These are phyloP conservation scores for Onychorhynchus coronatus DNA, from an alignment of 2,113 vertebrate genomes.

Conservation along the genomic window DNA sequence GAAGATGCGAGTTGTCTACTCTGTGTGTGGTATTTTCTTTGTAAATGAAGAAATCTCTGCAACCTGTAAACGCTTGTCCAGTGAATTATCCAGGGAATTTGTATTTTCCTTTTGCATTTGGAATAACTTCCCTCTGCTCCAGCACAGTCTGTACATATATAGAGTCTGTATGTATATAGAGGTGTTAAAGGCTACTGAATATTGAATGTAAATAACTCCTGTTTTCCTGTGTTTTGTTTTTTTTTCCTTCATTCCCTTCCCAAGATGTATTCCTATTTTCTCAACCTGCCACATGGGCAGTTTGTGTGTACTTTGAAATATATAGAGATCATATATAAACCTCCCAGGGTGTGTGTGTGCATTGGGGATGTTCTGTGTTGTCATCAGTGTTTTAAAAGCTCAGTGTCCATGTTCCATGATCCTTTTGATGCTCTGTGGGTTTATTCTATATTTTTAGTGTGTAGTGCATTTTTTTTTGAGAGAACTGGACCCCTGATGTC, in stretches of 20 bases:
- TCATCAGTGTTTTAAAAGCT: not conserved
- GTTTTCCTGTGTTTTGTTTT: constrained; percentile 32
- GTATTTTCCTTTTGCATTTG: constrained; percentile 12
- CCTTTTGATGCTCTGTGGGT: not conserved
- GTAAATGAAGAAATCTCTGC: constrained; percentile 8
- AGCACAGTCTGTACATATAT: constrained; percentile 27
- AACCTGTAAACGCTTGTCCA: not conserved
- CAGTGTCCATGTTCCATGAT: not conserved
- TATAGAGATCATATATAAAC: constrained; percentile 16
- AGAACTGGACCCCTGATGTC: not conserved
- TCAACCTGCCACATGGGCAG: constrained; percentile 19
- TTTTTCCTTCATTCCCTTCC: constrained; percentile 13
- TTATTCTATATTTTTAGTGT: not conserved
- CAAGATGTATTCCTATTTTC: constrained; percentile 65
- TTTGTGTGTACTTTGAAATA: constrained; percentile 51
- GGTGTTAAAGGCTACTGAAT: constrained; percentile 60
- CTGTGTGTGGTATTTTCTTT: not conserved
- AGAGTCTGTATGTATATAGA: constrained; percentile 63
- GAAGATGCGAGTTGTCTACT: not conserved
- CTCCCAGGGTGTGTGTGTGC: constrained; percentile 22
- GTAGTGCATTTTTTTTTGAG: not conserved
- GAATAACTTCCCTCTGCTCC: not conserved
- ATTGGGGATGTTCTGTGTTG: not conserved
- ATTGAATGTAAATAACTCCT: constrained; percentile 71
- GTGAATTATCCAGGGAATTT: not conserved